Percentiles rank a stretch among this genome's conserved stretches.
Evolutionary conservation across 2,888 invertebrate genomes (phyloP).

Genomic region (Omphaloscelis lunosa): DNA sequence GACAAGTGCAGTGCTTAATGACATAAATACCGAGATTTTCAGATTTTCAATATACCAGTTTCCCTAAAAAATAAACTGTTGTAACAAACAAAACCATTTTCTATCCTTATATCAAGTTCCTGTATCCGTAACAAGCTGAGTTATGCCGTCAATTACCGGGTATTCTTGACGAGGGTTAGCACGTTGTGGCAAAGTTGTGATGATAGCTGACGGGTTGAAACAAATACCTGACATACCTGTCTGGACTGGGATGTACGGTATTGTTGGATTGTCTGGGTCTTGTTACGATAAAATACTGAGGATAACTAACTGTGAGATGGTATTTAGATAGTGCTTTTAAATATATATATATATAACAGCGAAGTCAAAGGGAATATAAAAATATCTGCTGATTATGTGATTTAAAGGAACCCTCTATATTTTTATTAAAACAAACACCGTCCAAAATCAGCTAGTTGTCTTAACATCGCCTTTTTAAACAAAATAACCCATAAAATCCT

Average conservation of each 20-base stretch:
- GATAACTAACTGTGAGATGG: not conserved
- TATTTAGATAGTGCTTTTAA: not conserved
- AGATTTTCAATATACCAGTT: not conserved
- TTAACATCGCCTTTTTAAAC: not conserved
- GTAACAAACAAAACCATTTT: not conserved
- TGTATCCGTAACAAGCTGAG: slow-evolving; percentile 11
- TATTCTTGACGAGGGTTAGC: slow-evolving; percentile 52
- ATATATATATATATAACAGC: no score
- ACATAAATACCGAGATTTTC: not conserved
- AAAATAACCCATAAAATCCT: slow-evolving; percentile 25
- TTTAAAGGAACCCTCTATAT: no score
- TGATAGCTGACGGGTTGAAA: slow-evolving; percentile 44
- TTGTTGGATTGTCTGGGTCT: not conserved
- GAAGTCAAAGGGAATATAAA: no score
- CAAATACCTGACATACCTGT: slow-evolving; percentile 27
- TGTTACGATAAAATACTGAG: not conserved
- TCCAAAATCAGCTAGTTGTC: not conserved
- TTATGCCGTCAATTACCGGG: slow-evolving; percentile 27
- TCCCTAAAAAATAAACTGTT: not conserved
- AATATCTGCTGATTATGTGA: no score
- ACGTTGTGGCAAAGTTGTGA: slow-evolving; percentile 36
- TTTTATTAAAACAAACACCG: no score
- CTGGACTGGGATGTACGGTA: not conserved
- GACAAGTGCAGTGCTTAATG: not conserved
- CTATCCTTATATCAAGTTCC: slow-evolving; percentile 13